A percentile compares a stretch with the other conserved stretches of the same genome.
These are phyloP conservation scores for Tachycineta bicolor DNA, from an alignment of 2,113 vertebrate species.

Conservation along the genomic window DNA sequence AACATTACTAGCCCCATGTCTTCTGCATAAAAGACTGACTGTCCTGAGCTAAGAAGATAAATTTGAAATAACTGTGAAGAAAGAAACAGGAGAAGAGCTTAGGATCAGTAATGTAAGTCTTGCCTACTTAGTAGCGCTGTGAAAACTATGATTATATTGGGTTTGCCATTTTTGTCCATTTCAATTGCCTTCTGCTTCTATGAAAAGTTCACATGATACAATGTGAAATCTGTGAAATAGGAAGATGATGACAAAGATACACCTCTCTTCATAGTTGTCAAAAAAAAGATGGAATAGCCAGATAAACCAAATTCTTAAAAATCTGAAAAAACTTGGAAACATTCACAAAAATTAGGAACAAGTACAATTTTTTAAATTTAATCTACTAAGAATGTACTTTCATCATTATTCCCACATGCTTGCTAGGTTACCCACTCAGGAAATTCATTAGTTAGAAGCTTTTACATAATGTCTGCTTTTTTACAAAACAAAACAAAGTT, in stretches of 20 bases:
- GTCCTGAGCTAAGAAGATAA: background rate
- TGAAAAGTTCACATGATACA: background rate
- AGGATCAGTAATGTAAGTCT: background rate
- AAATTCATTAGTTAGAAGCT: background rate
- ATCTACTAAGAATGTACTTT: background rate
- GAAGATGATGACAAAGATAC: background rate
- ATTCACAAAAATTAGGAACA: background rate
- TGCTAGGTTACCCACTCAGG: background rate
- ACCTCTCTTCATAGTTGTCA: background rate
- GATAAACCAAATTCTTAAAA: background rate
- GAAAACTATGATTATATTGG: background rate
- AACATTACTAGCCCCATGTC: background rate
- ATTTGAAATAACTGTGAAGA: background rate
- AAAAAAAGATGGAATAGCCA: background rate
- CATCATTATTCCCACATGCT: background rate
- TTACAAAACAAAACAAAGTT: conserved; percentile 32
- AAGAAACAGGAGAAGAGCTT: background rate
- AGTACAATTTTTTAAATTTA: background rate
- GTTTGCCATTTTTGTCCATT: background rate
- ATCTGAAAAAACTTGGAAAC: background rate
- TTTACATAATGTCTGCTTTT: conserved; percentile 19
- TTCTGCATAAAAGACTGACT: background rate
- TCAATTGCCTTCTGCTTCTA: background rate
- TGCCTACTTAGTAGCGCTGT: background rate
- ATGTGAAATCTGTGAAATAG: background rate